Evolutionary conservation across 2,797 vertebrate genomes (phyloP).

Genomic region (Callimico goeldii): DNA sequence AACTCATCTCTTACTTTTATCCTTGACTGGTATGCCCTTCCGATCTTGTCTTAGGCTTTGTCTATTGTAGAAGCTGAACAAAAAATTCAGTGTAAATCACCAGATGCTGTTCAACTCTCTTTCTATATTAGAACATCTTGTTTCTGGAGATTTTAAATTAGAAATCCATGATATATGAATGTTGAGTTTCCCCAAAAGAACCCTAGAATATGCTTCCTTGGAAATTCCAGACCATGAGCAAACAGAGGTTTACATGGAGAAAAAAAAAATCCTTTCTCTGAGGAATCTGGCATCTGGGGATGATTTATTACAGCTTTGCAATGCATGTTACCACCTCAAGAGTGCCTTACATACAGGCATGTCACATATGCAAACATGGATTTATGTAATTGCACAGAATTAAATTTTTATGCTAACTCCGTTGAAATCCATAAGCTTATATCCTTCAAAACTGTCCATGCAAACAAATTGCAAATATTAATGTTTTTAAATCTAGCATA

Average conservation of each 20-base stretch:
- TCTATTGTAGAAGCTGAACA: not conserved
- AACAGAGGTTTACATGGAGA: not conserved
- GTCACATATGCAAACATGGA: not conserved
- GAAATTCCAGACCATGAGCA: not conserved
- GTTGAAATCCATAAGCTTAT: not conserved
- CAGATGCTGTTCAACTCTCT: not conserved
- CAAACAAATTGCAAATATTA: conserved; percentile 8
- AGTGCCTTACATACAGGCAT: not conserved
- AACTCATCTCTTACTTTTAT: not conserved
- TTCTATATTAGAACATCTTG: not conserved
- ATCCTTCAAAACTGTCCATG: not conserved
- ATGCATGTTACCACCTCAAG: not conserved
- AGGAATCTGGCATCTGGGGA: not conserved
- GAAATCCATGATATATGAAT: not conserved
- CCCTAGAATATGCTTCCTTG: not conserved
- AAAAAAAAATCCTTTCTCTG: not conserved
- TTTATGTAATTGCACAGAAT: conserved; percentile 42
- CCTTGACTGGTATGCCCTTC: not conserved
- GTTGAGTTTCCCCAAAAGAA: not conserved
- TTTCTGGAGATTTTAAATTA: not conserved
- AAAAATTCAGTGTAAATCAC: not conserved
- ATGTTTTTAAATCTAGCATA: not conserved
- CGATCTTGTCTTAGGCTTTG: not conserved
- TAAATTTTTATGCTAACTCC: not conserved
- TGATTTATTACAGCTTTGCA: not conserved